Conservation (phyloP, 2,113 vertebrate species). For the Eonycteris spelaea region DNA sequence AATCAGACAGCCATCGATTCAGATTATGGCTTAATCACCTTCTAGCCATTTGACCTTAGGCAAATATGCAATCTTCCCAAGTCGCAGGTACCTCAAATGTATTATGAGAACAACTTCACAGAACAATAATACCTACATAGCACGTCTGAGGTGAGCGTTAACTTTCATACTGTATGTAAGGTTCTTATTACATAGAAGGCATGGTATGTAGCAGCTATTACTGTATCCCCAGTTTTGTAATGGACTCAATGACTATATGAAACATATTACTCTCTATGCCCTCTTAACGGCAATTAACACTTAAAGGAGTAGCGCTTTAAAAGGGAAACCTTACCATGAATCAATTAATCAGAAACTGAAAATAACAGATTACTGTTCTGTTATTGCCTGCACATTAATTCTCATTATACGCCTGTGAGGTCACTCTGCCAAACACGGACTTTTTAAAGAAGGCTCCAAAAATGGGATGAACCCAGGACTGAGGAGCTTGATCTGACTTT, state of each 20-base stretch:
- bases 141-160: neutral
- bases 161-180: neutral
- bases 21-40: neutral
- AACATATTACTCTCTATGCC: conserved; percentile 2
- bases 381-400: neutral
- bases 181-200: neutral
- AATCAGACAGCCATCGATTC: neutral
- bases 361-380: neutral
- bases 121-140: neutral
- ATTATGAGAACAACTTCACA: neutral
- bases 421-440: neutral
- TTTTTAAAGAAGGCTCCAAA: neutral
- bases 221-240: neutral
- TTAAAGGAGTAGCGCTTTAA: conserved; percentile 28
- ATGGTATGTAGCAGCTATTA: neutral
- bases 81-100: neutral
- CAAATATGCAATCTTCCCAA: neutral
- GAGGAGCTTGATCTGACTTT: neutral
- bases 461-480: neutral
- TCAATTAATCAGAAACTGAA: neutral
- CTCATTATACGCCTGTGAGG: neutral
- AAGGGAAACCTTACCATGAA: conserved; percentile 14
- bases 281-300: conserved; percentile 7
- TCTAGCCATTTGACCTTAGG: neutral
- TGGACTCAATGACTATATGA: neutral